Evolutionary conservation across 1,140 invertebrate genomes (phyloP).

Genomic region (Idris sp.): DNA sequence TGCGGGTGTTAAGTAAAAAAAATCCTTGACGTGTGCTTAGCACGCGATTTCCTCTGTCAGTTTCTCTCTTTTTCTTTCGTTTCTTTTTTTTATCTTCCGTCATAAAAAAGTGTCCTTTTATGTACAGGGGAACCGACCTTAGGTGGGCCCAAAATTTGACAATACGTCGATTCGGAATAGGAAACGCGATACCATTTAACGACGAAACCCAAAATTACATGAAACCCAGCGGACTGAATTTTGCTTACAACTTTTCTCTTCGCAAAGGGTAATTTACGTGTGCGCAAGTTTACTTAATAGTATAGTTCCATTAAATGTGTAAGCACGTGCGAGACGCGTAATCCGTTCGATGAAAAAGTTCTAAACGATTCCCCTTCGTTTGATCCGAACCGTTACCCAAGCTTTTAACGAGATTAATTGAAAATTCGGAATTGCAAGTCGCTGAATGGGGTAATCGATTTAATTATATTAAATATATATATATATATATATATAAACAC

Average conservation of each 20-base stretch:
- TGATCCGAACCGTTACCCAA: slow-evolving; percentile 43
- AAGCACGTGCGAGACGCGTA: slow-evolving; percentile 59
- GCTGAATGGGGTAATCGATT: too few relatives aligned
- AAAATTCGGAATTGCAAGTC: slow-evolving; percentile 40
- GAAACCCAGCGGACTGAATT: slow-evolving; percentile 60
- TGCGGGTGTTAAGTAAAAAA: slow-evolving; percentile 18
- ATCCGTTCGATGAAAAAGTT: slow-evolving; percentile 62
- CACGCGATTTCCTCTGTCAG: slow-evolving; percentile 53
- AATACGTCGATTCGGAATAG: slow-evolving; percentile 46
- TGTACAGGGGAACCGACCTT: slow-evolving; percentile 25
- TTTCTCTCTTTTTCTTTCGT: slow-evolving; percentile 23
- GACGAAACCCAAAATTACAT: slow-evolving; percentile 71
- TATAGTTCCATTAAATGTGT: slow-evolving; percentile 51
- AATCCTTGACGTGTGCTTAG: slow-evolving; percentile 59
- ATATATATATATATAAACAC: too few relatives aligned
- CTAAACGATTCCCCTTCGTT: slow-evolving; percentile 42
- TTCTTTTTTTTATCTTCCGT: slow-evolving; percentile 44
- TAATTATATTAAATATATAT: too few relatives aligned
- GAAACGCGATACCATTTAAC: slow-evolving; percentile 71
- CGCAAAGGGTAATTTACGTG: slow-evolving; percentile 31
- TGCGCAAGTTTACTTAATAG: slow-evolving; percentile 47
- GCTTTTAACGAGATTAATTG: slow-evolving; percentile 61
- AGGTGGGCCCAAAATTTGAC: slow-evolving; percentile 61
- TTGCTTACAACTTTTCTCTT: slow-evolving; percentile 21
- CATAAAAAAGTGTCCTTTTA: slow-evolving; percentile 50